phyloP scores from a whole-genome alignment of 2,797 vertebrate species.

The Halcyon chelicuti region DNA sequence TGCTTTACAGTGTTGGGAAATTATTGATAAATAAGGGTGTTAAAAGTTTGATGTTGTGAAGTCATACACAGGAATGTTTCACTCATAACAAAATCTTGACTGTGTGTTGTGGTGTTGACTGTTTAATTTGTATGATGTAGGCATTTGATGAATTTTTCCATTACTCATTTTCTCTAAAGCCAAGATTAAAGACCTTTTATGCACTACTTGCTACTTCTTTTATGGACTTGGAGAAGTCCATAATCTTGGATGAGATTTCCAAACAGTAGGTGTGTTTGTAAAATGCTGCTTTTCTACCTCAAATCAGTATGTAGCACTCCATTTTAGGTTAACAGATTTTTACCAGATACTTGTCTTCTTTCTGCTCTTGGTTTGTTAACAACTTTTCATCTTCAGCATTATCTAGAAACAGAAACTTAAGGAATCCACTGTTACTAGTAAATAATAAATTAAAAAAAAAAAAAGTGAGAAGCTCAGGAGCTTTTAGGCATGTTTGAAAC shows the following conservation, averaged over 20 bases:
- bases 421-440: not conserved
- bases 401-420: not conserved
- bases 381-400: not conserved
- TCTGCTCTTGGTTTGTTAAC: not conserved
- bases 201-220: not conserved
- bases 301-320: not conserved
- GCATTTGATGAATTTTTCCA: not conserved
- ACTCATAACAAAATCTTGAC: not conserved
- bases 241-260: not conserved
- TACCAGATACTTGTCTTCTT: not conserved
- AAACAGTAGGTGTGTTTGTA: not conserved
- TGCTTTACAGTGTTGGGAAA: not conserved
- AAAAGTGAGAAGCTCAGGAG: not conserved
- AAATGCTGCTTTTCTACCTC: not conserved
- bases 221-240: not conserved
- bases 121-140: not conserved
- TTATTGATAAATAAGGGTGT: not conserved
- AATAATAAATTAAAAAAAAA: too few species aligned
- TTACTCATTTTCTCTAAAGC: slow-evolving; percentile 1
- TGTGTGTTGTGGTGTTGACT: slow-evolving; percentile 1
- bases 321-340: not conserved
- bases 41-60: not conserved
- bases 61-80: not conserved
- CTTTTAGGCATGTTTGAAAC: not conserved
- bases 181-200: not conserved